Evolutionary conservation across 2,797 vertebrate genomes (phyloP).

Genomic region (Holocentrus rufus): DNA sequence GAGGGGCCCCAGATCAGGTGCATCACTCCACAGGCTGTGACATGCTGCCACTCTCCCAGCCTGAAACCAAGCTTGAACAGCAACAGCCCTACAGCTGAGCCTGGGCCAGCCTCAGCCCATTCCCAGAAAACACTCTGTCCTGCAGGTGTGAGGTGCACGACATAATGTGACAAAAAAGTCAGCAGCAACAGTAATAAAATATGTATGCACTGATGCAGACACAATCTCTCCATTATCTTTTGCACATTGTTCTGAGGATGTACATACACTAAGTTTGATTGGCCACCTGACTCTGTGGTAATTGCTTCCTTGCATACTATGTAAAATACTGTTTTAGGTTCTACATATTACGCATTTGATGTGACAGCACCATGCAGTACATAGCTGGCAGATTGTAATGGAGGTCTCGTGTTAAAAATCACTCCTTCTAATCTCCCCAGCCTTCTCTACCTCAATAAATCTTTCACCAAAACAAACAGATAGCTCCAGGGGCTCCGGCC

Average conservation of each 20-base stretch:
- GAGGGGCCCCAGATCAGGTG: constrained; percentile 31
- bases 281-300: background rate
- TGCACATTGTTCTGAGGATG: background rate
- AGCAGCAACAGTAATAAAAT: constrained; percentile 18
- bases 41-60: constrained; percentile 53
- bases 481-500: constrained; percentile 40
- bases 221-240: background rate
- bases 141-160: constrained; percentile 44
- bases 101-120: constrained; percentile 23
- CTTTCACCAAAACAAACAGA: constrained; percentile 41
- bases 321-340: background rate
- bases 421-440: constrained; percentile 26
- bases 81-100: constrained; percentile 21
- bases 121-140: constrained; percentile 18
- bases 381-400: background rate
- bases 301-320: background rate
- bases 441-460: constrained; percentile 45
- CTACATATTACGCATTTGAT: background rate
- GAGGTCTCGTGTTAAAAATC: constrained; percentile 1
- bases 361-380: background rate
- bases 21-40: constrained; percentile 57
- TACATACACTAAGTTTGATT: background rate
- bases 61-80: constrained; percentile 34
- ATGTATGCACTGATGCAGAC: background rate
- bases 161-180: constrained; percentile 24